phyloP scores from a whole-genome alignment of 53 echinoderm and acorn worm genomes.

The Antedon mediterranea region DNA sequence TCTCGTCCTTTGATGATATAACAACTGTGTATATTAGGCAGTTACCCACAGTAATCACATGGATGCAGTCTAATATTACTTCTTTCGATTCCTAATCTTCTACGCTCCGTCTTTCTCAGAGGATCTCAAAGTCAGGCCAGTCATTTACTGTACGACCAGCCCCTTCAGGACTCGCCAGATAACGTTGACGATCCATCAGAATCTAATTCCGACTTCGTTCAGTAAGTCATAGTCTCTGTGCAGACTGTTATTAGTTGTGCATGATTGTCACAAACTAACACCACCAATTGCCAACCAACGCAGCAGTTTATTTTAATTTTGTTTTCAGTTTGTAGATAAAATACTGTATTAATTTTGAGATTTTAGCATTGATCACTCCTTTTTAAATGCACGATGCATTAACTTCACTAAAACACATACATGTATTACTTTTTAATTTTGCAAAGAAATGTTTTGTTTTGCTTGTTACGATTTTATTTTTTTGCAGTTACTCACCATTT shows the following conservation, averaged over 20 bases:
- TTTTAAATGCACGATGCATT: too few species aligned
- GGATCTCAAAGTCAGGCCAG: background rate
- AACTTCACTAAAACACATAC: too few species aligned
- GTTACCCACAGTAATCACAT: too few species aligned
- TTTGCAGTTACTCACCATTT: too few species aligned
- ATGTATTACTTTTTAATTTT: too few species aligned
- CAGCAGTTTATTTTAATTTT: background rate
- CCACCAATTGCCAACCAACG: background rate
- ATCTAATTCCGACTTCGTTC: conserved; percentile 63
- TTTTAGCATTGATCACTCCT: too few species aligned
- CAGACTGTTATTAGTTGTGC: background rate
- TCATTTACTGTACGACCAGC: conserved; percentile 40
- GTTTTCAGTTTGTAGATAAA: background rate
- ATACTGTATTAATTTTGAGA: background rate
- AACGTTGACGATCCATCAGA: conserved; percentile 81
- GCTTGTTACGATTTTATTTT: too few species aligned
- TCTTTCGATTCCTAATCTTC: too few species aligned
- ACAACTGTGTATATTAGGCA: too few species aligned
- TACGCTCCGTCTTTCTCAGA: background rate
- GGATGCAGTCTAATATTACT: too few species aligned
- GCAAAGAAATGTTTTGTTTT: too few species aligned
- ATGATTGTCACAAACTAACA: background rate
- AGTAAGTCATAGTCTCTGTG: conserved; percentile 70
- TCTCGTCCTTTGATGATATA: too few species aligned
- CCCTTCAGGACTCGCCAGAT: conserved; percentile 55